Evolutionary conservation across 2,113 vertebrate species (phyloP).

Genomic region (Sylvietta virens): DNA sequence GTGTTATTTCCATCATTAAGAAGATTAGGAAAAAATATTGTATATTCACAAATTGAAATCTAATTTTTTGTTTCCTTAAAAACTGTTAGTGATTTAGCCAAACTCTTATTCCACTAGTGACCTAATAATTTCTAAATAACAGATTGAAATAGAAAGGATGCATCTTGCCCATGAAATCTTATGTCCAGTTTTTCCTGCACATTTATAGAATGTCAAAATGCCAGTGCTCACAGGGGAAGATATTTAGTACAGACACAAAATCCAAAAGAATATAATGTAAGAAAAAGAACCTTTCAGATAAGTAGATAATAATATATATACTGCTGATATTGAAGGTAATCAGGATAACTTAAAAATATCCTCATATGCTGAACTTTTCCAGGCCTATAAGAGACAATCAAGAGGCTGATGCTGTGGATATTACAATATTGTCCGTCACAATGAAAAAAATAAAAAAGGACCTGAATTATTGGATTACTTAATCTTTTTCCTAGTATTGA

Average conservation of each 20-base stretch:
- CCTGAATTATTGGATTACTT: not conserved
- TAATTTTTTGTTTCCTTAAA: not conserved
- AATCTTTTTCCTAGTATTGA: not conserved
- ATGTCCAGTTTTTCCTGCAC: not conserved
- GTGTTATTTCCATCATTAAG: not conserved
- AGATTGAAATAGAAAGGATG: not conserved
- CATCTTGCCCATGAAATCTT: not conserved
- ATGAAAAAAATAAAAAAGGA: not conserved
- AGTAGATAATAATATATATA: not conserved
- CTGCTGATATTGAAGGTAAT: not conserved
- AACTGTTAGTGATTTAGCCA: not conserved
- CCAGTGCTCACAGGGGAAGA: accelerated
- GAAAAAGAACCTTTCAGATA: not conserved
- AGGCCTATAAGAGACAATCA: accelerated
- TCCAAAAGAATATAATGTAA: not conserved
- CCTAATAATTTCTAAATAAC: not conserved
- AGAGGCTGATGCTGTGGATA: not conserved
- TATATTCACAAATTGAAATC: not conserved
- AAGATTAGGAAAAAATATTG: not conserved
- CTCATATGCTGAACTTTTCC: not conserved
- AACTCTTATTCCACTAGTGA: not conserved
- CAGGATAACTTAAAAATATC: not conserved
- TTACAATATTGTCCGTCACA: not conserved
- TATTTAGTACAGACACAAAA: not conserved
- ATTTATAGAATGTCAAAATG: not conserved